Evolutionary conservation across 1,140 invertebrate species (phyloP), one percentile per base, ranked within the genome.

Genomic region (Platorchestia sp.): DNA sequence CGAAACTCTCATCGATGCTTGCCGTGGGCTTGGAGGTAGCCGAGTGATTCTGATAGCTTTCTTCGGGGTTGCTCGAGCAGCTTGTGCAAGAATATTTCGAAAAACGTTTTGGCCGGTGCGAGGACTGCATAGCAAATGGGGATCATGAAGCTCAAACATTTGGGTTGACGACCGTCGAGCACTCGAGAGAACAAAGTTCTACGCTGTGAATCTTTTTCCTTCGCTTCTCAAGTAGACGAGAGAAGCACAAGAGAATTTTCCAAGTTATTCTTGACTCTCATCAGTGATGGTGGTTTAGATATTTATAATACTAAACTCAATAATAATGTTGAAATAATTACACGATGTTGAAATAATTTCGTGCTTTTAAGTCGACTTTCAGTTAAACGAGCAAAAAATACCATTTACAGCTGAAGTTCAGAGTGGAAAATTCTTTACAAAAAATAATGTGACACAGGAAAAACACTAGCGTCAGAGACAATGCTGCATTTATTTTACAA

Each of bases 101-200:
- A 75, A 75, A 75, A 10, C 14, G 14, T 75, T 75, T 75, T 19
- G 47, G 7, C 27, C 27, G 59, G 59, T 36, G 27, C 59, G 59
- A 75, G 59, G 10, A 36, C 59, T 75, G 59, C 59, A 10, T 75
- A 27, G 59, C 59, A 75, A 75, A 75, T 36, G 36, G 59, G 14
- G 59, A 75, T 75, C 59, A 75, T 75, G 59, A 75, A 75, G 59
- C 59, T 75, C 59, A 75, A 75, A 75, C 59, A 75, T 75, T 75
- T 75, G 59, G 59, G 59, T 75, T 75, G 59, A 75, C 59, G 59
- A 75, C 59, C 59, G 59, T 10, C 59, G 59, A 10, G 27, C 59
- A 22, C 27, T 36, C 27, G 27, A 36, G 27, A 75, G 59, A 75
- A 36, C 59, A 22, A 75, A 36, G 59, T 36, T 75, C 59, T 22